Conservation (phyloP, 2,797 vertebrate genomes). For the Tragopan temminckii region DNA sequence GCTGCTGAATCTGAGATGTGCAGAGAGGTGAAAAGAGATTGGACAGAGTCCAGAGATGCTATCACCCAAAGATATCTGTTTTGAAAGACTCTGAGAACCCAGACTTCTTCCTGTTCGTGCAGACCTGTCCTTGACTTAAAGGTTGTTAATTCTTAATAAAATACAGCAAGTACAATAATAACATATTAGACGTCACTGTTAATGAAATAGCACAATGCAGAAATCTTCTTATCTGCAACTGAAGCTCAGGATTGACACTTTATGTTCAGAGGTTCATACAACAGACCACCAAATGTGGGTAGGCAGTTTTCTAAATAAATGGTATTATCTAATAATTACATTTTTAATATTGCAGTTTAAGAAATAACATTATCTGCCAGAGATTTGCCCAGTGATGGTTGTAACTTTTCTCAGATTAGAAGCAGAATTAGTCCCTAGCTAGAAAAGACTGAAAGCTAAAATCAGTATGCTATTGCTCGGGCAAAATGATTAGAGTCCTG, state of each 20-base stretch:
- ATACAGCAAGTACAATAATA: neutral
- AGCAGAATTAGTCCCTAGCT: neutral
- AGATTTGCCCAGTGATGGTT: neutral
- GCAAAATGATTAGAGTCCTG: accelerated
- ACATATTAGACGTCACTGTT: neutral
- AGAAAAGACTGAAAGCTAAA: neutral
- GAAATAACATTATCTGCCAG: neutral
- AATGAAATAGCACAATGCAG: constrained; percentile 28
- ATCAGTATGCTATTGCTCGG: neutral
- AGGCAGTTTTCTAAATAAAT: neutral
- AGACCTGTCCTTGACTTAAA: neutral
- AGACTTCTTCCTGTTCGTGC: neutral
- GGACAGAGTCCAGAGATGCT: neutral
- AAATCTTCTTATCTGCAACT: neutral
- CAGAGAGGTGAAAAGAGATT: neutral
- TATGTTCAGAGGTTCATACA: neutral
- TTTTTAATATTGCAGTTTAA: neutral
- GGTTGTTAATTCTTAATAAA: neutral
- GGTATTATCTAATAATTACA: neutral
- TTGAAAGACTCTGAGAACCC: neutral
- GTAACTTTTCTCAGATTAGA: neutral
- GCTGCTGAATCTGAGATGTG: neutral
- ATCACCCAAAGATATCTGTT: neutral
- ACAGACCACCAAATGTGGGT: neutral
- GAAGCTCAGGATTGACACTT: neutral